Conservation (phyloP, 2,797 vertebrate species). For the Rachycentron canadum region DNA sequence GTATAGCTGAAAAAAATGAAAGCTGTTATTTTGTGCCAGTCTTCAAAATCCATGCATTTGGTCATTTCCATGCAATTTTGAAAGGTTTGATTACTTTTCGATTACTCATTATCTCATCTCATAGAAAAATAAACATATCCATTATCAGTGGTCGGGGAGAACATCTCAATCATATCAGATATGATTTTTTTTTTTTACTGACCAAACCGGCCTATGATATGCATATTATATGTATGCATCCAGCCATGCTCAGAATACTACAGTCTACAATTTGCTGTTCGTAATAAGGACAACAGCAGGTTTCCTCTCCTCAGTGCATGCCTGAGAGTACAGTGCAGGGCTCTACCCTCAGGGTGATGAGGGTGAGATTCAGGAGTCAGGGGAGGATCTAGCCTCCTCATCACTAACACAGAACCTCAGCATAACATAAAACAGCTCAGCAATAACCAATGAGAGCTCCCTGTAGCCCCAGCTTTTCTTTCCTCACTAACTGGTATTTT, state of each 20-base stretch:
- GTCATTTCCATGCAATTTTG: background rate
- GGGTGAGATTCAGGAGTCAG: background rate
- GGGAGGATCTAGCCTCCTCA: background rate
- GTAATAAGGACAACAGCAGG: background rate
- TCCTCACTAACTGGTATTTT: background rate
- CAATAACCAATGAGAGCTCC: background rate
- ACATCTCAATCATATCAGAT: constrained; percentile 11
- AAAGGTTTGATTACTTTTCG: constrained; percentile 1
- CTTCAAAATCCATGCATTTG: constrained; percentile 10
- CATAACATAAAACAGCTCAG: background rate
- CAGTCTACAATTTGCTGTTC: background rate
- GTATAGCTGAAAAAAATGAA: background rate
- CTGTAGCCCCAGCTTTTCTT: background rate
- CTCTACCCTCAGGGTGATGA: background rate
- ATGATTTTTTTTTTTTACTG: constrained; percentile 1
- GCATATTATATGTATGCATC: background rate
- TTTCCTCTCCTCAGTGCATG: background rate
- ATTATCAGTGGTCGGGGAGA: constrained; percentile 2
- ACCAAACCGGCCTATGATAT: background rate
- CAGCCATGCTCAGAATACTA: background rate
- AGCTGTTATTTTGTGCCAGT: background rate
- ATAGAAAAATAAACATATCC: constrained; percentile 19
- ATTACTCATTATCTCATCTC: constrained; percentile 7
- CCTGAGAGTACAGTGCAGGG: background rate
- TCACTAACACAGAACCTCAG: background rate